A percentile compares a stretch with the other conserved stretches of the same genome.
Conservation (phyloP, 2,888 invertebrate species). For the Operophtera brumata region DNA sequence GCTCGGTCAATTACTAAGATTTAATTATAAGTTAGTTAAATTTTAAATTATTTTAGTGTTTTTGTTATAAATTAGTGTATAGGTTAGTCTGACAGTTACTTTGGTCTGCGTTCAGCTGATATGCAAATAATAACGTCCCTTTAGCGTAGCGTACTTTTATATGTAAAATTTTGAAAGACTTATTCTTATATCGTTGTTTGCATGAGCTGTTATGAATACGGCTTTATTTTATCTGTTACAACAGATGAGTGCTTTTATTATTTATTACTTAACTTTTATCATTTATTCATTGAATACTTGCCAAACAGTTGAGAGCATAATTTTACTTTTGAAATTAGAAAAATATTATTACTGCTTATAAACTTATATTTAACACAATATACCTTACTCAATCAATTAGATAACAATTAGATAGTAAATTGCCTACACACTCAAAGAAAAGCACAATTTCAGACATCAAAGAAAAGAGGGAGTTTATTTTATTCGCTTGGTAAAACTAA, state of each 20-base stretch:
- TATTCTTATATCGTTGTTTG: constrained; percentile 1
- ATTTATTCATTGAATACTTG: background rate
- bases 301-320: background rate
- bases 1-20: too few relatives aligned
- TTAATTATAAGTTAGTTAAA: too few relatives aligned
- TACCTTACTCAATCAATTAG: too few relatives aligned
- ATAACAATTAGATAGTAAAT: too few relatives aligned
- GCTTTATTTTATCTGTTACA: constrained; percentile 6
- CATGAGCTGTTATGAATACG: background rate
- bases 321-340: background rate
- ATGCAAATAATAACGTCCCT: too few relatives aligned
- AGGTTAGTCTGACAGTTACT: too few relatives aligned
- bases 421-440: too few relatives aligned
- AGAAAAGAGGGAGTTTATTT: background rate
- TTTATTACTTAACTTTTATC: background rate
- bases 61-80: too few relatives aligned
- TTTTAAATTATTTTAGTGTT: too few relatives aligned
- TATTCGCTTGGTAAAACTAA: constrained; percentile 15
- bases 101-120: too few relatives aligned
- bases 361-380: too few relatives aligned
- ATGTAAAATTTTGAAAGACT: background rate
- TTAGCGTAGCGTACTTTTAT: background rate
- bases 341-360: background rate
- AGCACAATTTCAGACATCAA: too few relatives aligned
- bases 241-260: background rate